Conservation (phyloP, 2,113 vertebrate species). For the cat (Felis catus) region DNA sequence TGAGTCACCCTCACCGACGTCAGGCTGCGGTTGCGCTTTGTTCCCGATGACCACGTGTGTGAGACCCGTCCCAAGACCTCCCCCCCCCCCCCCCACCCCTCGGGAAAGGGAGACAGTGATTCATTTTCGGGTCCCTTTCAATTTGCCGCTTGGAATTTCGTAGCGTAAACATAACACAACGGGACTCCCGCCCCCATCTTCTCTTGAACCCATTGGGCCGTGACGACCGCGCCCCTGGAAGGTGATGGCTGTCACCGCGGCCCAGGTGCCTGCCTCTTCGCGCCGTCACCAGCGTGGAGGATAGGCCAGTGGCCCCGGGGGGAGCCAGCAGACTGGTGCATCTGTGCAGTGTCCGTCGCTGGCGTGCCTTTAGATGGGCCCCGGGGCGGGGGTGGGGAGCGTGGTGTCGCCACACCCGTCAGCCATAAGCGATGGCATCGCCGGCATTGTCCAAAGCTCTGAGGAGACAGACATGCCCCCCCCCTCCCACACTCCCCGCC, state of each 20-base stretch:
- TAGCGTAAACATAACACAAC: background rate
- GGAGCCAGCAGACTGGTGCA: fast-evolving
- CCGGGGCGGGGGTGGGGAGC: background rate
- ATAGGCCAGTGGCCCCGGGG: background rate
- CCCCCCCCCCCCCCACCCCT: no score
- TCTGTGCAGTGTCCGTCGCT: fast-evolving
- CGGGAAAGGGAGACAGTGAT: background rate
- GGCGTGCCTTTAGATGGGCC: background rate
- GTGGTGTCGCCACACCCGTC: no score
- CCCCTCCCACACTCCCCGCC: no score
- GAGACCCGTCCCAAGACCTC: background rate
- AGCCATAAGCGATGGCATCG: background rate
- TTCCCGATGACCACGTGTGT: background rate
- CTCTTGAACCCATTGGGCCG: background rate
- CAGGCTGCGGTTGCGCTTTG: background rate
- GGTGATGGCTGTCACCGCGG: fast-evolving
- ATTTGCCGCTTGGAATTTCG: background rate
- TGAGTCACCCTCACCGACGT: background rate
- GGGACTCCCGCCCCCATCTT: background rate
- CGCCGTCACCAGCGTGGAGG: fast-evolving
- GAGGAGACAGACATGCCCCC: background rate
- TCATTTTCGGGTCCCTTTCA: background rate
- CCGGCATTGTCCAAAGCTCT: background rate
- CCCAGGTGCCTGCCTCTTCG: background rate
- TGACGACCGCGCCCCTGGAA: background rate